phyloP scores from a whole-genome alignment of 1,140 invertebrate genomes.

The Drosophila micromelanica region DNA sequence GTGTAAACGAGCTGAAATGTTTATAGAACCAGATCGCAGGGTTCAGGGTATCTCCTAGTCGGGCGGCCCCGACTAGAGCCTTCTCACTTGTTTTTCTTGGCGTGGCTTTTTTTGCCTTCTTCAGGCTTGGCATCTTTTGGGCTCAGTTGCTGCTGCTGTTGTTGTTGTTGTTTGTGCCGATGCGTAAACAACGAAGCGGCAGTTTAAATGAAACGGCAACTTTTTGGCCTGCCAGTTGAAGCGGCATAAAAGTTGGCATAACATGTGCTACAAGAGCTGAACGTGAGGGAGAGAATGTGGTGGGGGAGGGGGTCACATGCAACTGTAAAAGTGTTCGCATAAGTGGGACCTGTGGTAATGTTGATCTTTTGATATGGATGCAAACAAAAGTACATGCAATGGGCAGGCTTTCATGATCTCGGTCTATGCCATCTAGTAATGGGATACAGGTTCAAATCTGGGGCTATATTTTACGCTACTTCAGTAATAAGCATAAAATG shows the following conservation, averaged over 20 bases:
- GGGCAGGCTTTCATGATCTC: constrained; percentile 8
- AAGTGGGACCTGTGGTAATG: constrained; percentile 33
- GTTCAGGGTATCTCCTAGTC: too few species aligned
- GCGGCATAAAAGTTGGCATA: constrained; percentile 69
- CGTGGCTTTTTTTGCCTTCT: constrained; percentile 21
- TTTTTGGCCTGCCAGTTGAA: constrained; percentile 58
- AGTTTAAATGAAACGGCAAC: constrained; percentile 79
- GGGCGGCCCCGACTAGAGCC: too few species aligned
- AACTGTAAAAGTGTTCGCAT: constrained; percentile 37
- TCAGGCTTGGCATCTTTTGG: constrained; percentile 2
- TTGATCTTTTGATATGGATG: constrained; percentile 30
- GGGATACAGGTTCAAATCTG: too few species aligned
- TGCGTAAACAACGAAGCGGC: constrained; percentile 77
- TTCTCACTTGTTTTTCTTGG: too few species aligned
- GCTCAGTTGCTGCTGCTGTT: constrained; percentile 7
- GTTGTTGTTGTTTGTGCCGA: constrained; percentile 64
- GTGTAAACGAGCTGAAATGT: too few species aligned
- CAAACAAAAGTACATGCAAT: neutral
- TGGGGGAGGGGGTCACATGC: constrained; percentile 1
- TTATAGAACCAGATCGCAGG: too few species aligned
- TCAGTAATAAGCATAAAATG: too few species aligned
- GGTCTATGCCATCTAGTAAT: neutral
- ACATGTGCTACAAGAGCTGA: constrained; percentile 49
- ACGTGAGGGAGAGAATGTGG: neutral
- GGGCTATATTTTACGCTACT: too few species aligned